These are phyloP conservation scores for Calypte anna DNA, from an alignment of 2,113 vertebrate genomes.

Conservation along the genomic window DNA sequence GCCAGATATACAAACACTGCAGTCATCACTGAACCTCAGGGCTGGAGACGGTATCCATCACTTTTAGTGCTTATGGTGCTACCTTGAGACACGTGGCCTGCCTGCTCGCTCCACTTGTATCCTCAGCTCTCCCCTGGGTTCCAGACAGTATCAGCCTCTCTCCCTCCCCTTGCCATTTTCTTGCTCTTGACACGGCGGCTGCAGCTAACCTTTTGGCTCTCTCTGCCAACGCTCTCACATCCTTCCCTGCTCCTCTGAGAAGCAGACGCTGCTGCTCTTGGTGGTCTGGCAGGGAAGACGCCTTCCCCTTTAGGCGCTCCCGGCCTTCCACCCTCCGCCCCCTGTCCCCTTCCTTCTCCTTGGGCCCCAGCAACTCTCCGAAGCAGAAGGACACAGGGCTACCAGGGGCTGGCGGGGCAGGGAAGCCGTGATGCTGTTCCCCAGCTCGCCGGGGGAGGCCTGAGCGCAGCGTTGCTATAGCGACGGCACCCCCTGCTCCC, in stretches of 20 bases:
- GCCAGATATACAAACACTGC: neutral
- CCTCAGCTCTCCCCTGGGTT: neutral
- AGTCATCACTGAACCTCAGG: neutral
- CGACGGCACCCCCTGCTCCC: slow-evolving; percentile 48
- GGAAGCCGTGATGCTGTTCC: neutral
- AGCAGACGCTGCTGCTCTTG: neutral
- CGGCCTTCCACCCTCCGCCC: too few relatives aligned
- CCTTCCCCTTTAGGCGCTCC: neutral
- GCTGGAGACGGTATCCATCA: neutral
- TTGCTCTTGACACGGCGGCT: neutral
- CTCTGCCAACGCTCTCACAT: neutral
- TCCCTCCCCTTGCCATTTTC: neutral
- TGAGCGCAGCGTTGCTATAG: slow-evolving; percentile 63
- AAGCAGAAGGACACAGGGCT: neutral
- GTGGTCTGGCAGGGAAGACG: neutral
- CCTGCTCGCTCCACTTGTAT: neutral
- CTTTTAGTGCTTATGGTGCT: neutral
- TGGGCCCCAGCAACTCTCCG: neutral
- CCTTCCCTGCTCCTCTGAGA: neutral
- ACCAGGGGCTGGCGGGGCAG: neutral
- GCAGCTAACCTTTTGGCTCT: neutral
- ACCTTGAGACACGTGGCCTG: neutral
- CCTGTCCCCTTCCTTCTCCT: neutral
- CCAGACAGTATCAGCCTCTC: neutral
- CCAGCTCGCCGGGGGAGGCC: neutral